These are phyloP conservation scores for Agrilus cyanescens DNA, from an alignment of 2,888 invertebrate genomes.

Conservation along the genomic window DNA sequence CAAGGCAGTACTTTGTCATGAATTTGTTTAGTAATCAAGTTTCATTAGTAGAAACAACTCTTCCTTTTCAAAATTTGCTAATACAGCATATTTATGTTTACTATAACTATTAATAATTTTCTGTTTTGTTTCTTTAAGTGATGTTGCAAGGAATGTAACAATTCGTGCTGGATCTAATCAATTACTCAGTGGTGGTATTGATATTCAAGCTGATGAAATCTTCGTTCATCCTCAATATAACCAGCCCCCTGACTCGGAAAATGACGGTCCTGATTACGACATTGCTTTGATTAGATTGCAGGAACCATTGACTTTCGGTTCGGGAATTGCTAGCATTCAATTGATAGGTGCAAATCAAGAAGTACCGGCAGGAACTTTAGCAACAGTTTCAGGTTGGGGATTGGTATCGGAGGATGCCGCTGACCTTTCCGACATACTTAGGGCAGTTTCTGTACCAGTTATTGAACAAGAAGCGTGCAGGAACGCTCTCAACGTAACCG, in stretches of 20 bases:
- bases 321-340: neutral
- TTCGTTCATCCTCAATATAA: constrained; percentile 22
- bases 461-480: constrained; percentile 11
- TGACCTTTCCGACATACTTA: constrained; percentile 5
- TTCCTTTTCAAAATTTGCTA: too few relatives aligned
- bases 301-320: constrained; percentile 2
- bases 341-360: constrained; percentile 7
- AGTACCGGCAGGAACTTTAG: constrained; percentile 5
- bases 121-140: too few relatives aligned
- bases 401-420: constrained; percentile 8
- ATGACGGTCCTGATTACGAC: constrained; percentile 22
- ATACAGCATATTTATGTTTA: too few relatives aligned
- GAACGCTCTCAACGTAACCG: constrained; percentile 5
- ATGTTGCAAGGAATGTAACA: neutral
- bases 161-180: constrained; percentile 12
- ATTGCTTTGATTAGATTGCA: constrained; percentile 26
- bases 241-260: neutral
- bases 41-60: too few relatives aligned
- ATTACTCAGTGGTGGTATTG: constrained; percentile 10
- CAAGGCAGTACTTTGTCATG: too few relatives aligned
- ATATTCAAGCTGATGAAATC: constrained; percentile 10
- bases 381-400: constrained; percentile 15
- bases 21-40: too few relatives aligned
- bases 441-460: constrained; percentile 12
- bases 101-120: too few relatives aligned